Percentiles rank a stretch among this genome's conserved stretches.
Evolutionary conservation across 2,888 invertebrate genomes (phyloP).

Genomic region (Electrophaes corylata): DNA sequence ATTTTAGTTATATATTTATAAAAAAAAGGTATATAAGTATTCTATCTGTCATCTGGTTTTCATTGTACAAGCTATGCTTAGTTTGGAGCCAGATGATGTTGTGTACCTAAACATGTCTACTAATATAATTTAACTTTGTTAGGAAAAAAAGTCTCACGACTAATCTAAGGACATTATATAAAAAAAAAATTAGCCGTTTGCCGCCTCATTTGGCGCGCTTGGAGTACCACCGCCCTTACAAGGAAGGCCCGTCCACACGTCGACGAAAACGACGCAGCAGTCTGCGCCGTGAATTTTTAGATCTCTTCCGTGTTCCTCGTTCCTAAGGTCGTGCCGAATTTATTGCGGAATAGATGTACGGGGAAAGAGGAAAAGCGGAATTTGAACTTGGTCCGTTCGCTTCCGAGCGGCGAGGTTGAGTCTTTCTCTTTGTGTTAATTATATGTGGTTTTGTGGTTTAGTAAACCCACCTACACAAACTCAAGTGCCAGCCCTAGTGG

Average conservation of each 20-base stretch:
- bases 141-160: not conserved
- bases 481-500: too few species aligned
- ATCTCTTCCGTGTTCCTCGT: constrained; percentile 75
- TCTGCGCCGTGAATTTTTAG: constrained; percentile 77
- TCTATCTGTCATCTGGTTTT: too few species aligned
- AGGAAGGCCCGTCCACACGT: constrained; percentile 74
- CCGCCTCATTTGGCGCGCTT: constrained; percentile 31
- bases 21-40: too few species aligned
- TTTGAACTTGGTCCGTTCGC: constrained; percentile 21
- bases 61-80: too few species aligned
- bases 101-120: too few species aligned
- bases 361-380: constrained; percentile 32
- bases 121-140: too few species aligned
- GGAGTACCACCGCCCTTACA: constrained; percentile 57
- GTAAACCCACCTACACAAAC: too few species aligned
- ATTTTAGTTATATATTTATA: too few species aligned
- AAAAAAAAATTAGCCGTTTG: not conserved
- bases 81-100: too few species aligned
- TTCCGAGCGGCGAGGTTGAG: constrained; percentile 19
- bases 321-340: constrained; percentile 53
- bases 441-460: not conserved
- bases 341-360: constrained; percentile 42
- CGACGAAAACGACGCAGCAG: constrained; percentile 70
- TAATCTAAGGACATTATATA: not conserved
- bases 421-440: constrained; percentile 2